Evolutionary conservation across 2,113 vertebrate genomes (phyloP), one percentile per base, ranked within the genome.

Genomic region (Lepisosteus osseus): DNA sequence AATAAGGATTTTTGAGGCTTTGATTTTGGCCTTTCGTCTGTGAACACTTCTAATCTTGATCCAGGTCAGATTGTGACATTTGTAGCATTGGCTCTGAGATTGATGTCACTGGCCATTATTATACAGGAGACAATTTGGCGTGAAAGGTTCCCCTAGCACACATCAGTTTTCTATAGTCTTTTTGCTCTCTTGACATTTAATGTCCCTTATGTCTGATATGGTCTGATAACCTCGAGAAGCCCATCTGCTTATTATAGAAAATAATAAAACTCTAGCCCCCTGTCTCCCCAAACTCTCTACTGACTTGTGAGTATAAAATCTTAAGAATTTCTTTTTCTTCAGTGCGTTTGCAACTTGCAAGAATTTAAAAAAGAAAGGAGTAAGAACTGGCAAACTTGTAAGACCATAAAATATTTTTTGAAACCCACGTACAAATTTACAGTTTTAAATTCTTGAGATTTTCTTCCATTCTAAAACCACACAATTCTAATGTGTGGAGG

Each of bases 151-250:
- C 77, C 1, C 0, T 72, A 78, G 73, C 69, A 81, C 75, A 77
- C 78, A 73, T 79, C 83, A 84, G 71, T 71, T 82, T 87, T 86
- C 82, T 85, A 3, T 80, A 75, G 78, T 77, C 76, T 76, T 72
- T 73, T 65, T 88, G 77, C 76, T 89, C 76, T 87, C 78, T 68
- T 87, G 87, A 83, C 79, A 84, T 83, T 83, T 80, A 81, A 76
- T 68, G 76, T 84, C 70, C 79, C 83, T 79, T 79, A 84, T 81
- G 64, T 72, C 74, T 83, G 79, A 87, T 77, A 76, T n/a, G 80
- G 80, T 86, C 77, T 82, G 82, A 83, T 86, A 84, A 88, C 42
- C 82, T 87, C 82, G 83, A 78, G 56, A 64, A 64, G 0, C 0
- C 70, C 69, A 78, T 66, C 71, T 75, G 71, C 68, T 83, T 88